phyloP scores from a whole-genome alignment of 2,113 vertebrate species.

The Platichthys flesus region DNA sequence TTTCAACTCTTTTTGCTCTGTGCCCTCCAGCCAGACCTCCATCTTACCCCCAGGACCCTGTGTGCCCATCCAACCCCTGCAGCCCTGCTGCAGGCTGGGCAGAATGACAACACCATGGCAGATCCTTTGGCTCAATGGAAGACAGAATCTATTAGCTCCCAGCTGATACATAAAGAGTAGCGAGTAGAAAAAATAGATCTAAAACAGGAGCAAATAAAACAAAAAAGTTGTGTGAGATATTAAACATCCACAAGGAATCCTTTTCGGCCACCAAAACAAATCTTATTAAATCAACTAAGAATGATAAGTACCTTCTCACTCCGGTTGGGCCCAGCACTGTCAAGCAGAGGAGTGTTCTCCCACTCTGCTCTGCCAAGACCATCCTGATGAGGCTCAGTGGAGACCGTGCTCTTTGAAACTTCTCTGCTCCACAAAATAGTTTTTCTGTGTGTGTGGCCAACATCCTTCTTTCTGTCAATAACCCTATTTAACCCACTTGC shows the following conservation, averaged over 20 bases:
- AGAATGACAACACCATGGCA: conserved; percentile 47
- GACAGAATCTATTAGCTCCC: conserved; percentile 44
- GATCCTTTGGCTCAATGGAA: conserved; percentile 53
- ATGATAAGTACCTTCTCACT: too few relatives aligned
- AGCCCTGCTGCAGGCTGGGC: conserved; percentile 56
- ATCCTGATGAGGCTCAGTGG: background rate
- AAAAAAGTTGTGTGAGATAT: background rate
- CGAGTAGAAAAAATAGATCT: background rate
- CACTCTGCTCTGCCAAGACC: too few relatives aligned
- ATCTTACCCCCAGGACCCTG: conserved; percentile 34
- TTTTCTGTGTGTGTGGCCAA: background rate
- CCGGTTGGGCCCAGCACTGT: too few relatives aligned
- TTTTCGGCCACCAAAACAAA: too few relatives aligned
- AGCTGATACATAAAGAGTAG: conserved; percentile 11
- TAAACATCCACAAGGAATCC: background rate
- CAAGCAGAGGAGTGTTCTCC: too few relatives aligned
- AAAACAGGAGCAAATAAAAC: conserved; percentile 5
- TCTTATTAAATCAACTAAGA: too few relatives aligned
- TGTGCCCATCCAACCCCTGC: conserved; percentile 44
- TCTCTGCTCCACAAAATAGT: background rate
- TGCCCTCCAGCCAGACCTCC: conserved; percentile 56
- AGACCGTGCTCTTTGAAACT: background rate
- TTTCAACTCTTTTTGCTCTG: conserved; percentile 7
- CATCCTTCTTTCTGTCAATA: background rate
- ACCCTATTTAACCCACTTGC: background rate